Evolutionary conservation across 2,888 invertebrate genomes (phyloP), one percentile per base, ranked within the genome.

Genomic region (Epistrophella euchroma): DNA sequence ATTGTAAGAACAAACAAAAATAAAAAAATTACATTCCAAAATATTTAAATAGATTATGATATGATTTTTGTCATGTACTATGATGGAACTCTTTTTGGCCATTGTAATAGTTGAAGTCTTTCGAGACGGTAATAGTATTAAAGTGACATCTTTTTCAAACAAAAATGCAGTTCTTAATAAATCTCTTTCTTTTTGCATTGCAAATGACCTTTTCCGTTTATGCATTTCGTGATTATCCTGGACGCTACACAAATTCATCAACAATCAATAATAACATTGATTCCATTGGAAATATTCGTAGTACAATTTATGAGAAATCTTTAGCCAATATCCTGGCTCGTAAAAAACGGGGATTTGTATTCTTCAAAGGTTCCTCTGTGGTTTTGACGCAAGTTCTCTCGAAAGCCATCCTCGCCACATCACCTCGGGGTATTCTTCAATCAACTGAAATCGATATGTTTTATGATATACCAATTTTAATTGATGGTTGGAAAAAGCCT

Each of bases 401-500:
- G 2, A 70, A 77, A 11, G 22, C 17, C 13, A 28, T 86, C 1
- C 0, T 74, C 1, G 32, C 56, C 0, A n/a, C 25, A 15, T 15
- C 52, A 2, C 86, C 86, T 2, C 43, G 70, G n/a, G 70, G 73
- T 0, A 5, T 86, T 13, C n/a, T 78, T 37, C 62, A 70, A 4
- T 82, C 86, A 3, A 82, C 70, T 47, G 86, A 86, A 60, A 32
- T 77, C 6, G 82, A 81, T 71, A 4, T 86, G 10, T 77, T 82
- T 13, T 86, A 66, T 45, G 82, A 81, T 19, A 25, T 86, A 2
- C 86, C 86, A 4, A n/a, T 71, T 4, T 47, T 62, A 22, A 74
- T 86, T 7, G 73, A 86, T 0, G 86, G 86, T 4, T 86, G 86
- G 86, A 72, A 64, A 13, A 32, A 82, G 3, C 86, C 86, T 22